Evolutionary conservation across 2,113 vertebrate genomes (phyloP), one percentile per base, ranked within the genome.

Genomic region (Parus major): DNA sequence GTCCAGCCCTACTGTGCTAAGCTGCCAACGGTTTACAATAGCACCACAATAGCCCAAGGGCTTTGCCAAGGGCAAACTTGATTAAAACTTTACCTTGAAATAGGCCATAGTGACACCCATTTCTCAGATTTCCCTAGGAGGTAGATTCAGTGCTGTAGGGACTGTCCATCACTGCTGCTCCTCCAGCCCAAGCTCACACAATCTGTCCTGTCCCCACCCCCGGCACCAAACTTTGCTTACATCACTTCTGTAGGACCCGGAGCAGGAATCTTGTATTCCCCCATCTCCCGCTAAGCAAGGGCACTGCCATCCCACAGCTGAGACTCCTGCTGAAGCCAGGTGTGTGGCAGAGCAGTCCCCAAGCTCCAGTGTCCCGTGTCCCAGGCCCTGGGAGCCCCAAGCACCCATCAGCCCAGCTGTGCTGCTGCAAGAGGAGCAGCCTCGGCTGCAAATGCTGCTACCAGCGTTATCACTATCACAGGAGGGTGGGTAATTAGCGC

Each of bases 101-200:
- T 92, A 97, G 91, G 92, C 86, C 94, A 72, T 80, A 85, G 79
- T 92, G 77, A 91, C 90, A 94, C 31, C 88, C 82, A 90, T 94
- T 96, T 92, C 92, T 96, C 90, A 96, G 88, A 95, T 92, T 95
- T 96, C 96, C 88, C 94, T 96, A 92, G 92, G 96, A 97, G 96
- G 95, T 97, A 97, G 96, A 97, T 97, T 95, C 94, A 94, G 90
- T 83, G 82, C 94, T 90, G 88, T 80, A 92, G 94, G 85, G 94
- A 77, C 94, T 91, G 94, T 83, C 83, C 69, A 8, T 93, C 95
- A 86, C 79, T 0, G 56, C 82, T 59, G 27, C 92, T 86, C 59
- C 60, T n/a, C 91, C 42, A 86, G 93, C 85, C 85, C 59, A 10
- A 60, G 82, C 76, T 83, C 80, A 28, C 4, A 5, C 39, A 28